phyloP scores from a whole-genome alignment of 1,140 invertebrate species.

The Aphelinus certus region DNA sequence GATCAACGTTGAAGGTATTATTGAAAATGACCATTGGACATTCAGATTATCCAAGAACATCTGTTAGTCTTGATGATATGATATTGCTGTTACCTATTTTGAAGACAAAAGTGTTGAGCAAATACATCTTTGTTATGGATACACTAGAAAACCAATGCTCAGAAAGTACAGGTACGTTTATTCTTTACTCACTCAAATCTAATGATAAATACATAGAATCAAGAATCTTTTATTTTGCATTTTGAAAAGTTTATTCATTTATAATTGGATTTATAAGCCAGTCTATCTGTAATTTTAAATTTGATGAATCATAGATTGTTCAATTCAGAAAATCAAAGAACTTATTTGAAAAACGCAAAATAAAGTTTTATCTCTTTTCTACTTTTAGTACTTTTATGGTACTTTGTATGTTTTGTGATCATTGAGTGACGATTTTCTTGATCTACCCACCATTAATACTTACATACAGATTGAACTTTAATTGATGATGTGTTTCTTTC shows the following conservation, averaged over 20 bases:
- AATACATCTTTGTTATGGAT: too few species aligned
- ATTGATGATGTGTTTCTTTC: too few species aligned
- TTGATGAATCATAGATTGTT: too few species aligned
- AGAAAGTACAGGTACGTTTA: background rate
- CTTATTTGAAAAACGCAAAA: too few species aligned
- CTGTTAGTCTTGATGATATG: constrained; percentile 49
- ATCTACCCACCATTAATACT: too few species aligned
- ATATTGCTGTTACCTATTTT: constrained; percentile 49
- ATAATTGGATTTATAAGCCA: background rate
- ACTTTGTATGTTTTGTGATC: too few species aligned
- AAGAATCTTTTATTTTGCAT: background rate
- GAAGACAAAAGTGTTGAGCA: constrained; percentile 30
- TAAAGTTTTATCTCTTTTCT: background rate
- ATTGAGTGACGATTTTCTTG: too few species aligned
- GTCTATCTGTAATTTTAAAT: background rate
- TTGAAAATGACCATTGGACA: constrained; percentile 52
- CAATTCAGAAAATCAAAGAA: too few species aligned
- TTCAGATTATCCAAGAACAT: constrained; percentile 42
- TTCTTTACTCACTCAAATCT: background rate
- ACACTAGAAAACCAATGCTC: constrained; percentile 9
- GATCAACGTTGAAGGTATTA: constrained; percentile 49
- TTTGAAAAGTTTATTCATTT: background rate
- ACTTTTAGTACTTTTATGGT: background rate
- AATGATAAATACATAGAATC: background rate
- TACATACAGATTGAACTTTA: too few species aligned